Percentiles rank a stretch among this genome's conserved stretches.
Evolutionary conservation across 1,140 invertebrate genomes (phyloP).

Genomic region (Scaptodrosophila lebanonensis): DNA sequence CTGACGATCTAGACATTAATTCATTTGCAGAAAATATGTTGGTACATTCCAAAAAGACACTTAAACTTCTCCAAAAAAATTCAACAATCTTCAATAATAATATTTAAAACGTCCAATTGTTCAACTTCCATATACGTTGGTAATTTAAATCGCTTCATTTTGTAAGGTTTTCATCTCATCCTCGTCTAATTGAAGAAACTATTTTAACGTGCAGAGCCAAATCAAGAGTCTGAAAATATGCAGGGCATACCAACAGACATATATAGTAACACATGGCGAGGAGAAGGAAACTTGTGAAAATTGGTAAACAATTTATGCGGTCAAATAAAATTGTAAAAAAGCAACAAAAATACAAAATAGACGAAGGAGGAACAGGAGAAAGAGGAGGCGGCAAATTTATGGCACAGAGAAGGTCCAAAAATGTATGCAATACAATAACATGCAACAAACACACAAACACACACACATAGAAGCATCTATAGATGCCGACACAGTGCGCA

Average conservation of each 20-base stretch:
- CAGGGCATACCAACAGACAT: neutral
- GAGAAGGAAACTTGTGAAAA: constrained; percentile 39
- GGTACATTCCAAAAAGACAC: too few species aligned
- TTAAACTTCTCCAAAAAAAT: too few species aligned
- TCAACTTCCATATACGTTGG: too few species aligned
- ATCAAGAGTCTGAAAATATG: constrained; percentile 6
- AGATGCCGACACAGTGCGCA: neutral
- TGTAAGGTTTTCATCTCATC: too few species aligned
- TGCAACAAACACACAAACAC: too few species aligned
- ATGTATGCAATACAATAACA: constrained; percentile 27
- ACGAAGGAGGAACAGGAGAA: neutral
- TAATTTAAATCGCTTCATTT: too few species aligned
- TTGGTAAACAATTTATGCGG: constrained; percentile 52
- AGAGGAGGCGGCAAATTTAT: constrained; percentile 35
- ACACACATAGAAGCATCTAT: too few species aligned
- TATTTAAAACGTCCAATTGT: too few species aligned
- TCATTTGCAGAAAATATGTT: too few species aligned
- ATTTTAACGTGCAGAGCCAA: constrained; percentile 35
- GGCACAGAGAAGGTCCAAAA: constrained; percentile 21
- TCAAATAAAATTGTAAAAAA: constrained; percentile 39
- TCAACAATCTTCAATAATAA: too few species aligned
- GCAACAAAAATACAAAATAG: constrained; percentile 4
- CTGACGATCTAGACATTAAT: too few species aligned
- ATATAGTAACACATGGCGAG: neutral
- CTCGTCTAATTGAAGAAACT: too few species aligned